Conservation (phyloP, 2,797 vertebrate genomes). For the Sitta carolinensis region DNA sequence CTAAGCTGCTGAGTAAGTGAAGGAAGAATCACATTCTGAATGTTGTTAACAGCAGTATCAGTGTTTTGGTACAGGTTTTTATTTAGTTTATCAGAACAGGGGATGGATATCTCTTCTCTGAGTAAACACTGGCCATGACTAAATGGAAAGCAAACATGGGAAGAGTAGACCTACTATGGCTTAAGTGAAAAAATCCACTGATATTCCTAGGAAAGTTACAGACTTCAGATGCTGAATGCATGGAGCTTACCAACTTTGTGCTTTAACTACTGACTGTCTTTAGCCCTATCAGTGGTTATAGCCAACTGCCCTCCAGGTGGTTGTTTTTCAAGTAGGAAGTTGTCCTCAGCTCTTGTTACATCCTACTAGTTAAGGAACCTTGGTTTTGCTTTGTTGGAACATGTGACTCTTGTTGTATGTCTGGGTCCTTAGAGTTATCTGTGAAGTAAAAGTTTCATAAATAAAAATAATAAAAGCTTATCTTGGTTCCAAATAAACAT, state of each 20-base stretch:
- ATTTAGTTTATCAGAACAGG: background rate
- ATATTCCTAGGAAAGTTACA: background rate
- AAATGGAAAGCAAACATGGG: background rate
- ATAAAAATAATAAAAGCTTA: background rate
- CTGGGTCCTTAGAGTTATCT: background rate
- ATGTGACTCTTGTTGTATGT: background rate
- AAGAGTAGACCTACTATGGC: background rate
- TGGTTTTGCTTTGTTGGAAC: background rate
- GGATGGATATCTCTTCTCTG: background rate
- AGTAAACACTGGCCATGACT: background rate
- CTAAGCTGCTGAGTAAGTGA: background rate
- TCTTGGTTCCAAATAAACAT: background rate
- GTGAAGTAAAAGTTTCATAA: background rate
- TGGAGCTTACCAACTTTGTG: background rate
- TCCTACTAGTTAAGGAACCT: background rate
- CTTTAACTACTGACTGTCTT: background rate
- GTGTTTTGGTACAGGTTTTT: background rate
- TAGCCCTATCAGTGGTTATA: background rate
- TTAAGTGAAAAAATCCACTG: background rate
- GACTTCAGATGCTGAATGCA: background rate
- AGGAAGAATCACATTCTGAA: background rate
- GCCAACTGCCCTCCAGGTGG: background rate
- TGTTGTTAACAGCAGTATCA: background rate
- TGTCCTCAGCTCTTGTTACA: background rate
- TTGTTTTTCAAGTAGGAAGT: background rate